Base-by-base conservation (phyloP, 1,140 invertebrate genomes). In the Geopemphigus sp. region DNA sequence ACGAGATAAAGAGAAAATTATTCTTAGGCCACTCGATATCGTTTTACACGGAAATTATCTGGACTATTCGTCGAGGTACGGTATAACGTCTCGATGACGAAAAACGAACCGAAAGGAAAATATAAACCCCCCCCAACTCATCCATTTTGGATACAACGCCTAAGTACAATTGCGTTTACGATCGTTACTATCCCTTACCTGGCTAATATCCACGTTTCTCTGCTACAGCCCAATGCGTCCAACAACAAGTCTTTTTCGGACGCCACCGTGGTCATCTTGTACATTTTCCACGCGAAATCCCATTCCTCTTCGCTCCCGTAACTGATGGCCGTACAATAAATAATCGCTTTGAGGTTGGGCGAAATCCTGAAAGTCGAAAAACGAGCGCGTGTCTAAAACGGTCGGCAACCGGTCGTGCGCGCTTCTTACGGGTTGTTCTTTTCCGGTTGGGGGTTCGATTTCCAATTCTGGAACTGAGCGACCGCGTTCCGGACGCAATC, bases 301-400 rank as follows among this genome's bases (percentile, higher is more conserved):
- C 94, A 97, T 83, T 95, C 94, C 6, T 88, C 86, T 80, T 92
- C 90, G 0, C 91, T 90, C 4, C 95, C 95, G 17, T 91, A 88
- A 78, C 90, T 87, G 8, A 98, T 91, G 0, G 93, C 94, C 1
- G 91, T 91, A 83, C 95, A 97, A 84, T 95, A 96, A 8, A 96
- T 91, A 0, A 92, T 89, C 22, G 88, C 88, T 61, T 94, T 91
- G 19, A 95, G 84, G 84, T 95, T 94, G 6, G 92, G 90, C 8
- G 93, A 91, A 81, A 97, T 95, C 53, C 92, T 93, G 29, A 19
- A 84, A 84, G 82, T 80, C 29, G 80, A 54, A 47, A 63, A 80
- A 63, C 2, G 64, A 39, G 39, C 19, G 12, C 47, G 8, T 26
- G 15, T 8, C 1, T 70, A 19, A 70, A 29, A 53, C 66, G 29